Evolutionary conservation across 2,888 invertebrate genomes (phyloP).

Genomic region (Brenthis daphne): DNA sequence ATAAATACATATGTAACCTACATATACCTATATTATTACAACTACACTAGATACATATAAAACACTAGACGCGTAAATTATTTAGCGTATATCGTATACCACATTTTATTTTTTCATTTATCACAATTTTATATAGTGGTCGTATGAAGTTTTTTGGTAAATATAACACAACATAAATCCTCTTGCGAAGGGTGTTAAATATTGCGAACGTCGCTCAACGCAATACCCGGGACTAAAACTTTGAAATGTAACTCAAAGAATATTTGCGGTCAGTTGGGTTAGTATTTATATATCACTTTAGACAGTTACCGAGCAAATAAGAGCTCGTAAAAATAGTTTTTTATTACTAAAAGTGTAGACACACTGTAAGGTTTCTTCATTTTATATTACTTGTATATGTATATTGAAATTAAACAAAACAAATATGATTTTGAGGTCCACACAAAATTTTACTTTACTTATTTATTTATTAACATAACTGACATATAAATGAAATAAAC

Average conservation of each 20-base stretch:
- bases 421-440: no score
- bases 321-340: background rate
- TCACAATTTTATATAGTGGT: background rate
- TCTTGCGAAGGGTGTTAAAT: background rate
- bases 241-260: background rate
- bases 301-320: background rate
- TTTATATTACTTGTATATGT: no score
- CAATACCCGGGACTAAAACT: background rate
- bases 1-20: no score
- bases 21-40: no score
- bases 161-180: background rate
- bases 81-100: no score
- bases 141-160: background rate
- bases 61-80: no score
- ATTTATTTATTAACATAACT: no score
- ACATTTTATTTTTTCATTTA: no score
- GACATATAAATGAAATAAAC: no score
- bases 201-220: conserved; percentile 1
- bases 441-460: no score
- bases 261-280: conserved; percentile 1
- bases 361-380: background rate
- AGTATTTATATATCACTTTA: background rate
- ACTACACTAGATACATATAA: no score
- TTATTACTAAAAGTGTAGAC: background rate
- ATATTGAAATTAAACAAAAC: no score